Conservation (phyloP, 2,113 vertebrate genomes). For the Triplophysa tibetana region DNA sequence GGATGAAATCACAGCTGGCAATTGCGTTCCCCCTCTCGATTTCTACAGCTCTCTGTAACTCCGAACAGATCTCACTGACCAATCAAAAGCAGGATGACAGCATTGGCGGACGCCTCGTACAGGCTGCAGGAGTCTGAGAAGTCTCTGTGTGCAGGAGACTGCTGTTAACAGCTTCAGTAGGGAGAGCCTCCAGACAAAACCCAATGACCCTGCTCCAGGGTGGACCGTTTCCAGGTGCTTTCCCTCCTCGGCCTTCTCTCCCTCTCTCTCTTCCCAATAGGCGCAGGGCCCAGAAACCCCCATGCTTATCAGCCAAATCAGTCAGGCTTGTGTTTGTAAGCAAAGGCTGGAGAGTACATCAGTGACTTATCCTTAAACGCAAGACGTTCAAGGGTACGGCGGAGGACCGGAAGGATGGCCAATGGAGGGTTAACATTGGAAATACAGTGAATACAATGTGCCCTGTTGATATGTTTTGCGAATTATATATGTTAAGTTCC, state of each 20-base stretch:
- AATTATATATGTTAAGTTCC: neutral
- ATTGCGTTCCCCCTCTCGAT: neutral
- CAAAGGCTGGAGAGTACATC: slow-evolving; percentile 48
- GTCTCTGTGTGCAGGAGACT: slow-evolving; percentile 62
- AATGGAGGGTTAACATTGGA: neutral
- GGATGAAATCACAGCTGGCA: slow-evolving; percentile 72
- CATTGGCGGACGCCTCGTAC: neutral
- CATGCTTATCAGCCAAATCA: slow-evolving; percentile 62
- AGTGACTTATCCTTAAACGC: slow-evolving; percentile 24
- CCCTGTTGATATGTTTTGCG: neutral
- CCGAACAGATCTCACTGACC: neutral
- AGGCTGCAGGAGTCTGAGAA: slow-evolving; percentile 2
- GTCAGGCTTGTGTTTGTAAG: slow-evolving; percentile 61
- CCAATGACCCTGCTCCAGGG: slow-evolving; percentile 73
- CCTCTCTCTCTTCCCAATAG: slow-evolving; percentile 50
- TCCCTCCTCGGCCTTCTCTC: slow-evolving; percentile 66
- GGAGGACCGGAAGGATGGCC: slow-evolving; percentile 2
- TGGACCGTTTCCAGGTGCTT: slow-evolving; percentile 79
- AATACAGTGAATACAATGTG: neutral
- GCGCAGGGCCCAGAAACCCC: slow-evolving; percentile 61
- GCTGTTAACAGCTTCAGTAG: slow-evolving; percentile 71
- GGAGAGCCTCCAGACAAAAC: slow-evolving; percentile 77
- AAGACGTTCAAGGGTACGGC: neutral
- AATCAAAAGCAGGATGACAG: neutral
- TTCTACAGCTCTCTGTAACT: neutral